These are phyloP conservation scores for Pterois miles DNA, from an alignment of 2,797 vertebrate species.

Conservation along the genomic window DNA sequence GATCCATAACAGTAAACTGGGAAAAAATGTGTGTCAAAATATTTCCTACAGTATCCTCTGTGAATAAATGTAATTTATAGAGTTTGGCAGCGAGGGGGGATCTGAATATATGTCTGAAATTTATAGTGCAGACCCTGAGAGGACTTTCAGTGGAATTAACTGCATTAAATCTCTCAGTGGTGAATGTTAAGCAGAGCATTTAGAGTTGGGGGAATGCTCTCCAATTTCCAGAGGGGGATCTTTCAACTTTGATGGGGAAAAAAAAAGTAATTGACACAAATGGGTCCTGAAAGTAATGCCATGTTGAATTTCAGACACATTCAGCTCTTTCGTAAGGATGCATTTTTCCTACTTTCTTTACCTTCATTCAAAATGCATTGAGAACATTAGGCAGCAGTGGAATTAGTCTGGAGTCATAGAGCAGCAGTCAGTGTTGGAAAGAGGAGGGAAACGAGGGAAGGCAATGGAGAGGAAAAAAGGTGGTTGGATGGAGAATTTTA, in stretches of 20 bases:
- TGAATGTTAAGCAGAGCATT: slow-evolving; percentile 5
- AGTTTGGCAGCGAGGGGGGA: background rate
- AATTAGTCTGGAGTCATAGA: slow-evolving; percentile 25
- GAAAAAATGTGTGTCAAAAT: background rate
- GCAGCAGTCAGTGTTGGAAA: slow-evolving; percentile 1
- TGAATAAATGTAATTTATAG: slow-evolving; percentile 30
- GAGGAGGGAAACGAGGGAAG: background rate
- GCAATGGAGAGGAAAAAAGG: slow-evolving; percentile 25
- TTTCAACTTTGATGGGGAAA: background rate
- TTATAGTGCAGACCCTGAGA: background rate
- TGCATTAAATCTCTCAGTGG: background rate
- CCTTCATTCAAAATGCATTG: background rate
- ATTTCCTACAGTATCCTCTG: slow-evolving; percentile 28
- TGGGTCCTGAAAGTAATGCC: background rate
- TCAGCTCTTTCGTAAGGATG: background rate
- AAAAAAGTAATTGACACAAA: background rate
- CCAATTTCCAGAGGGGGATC: background rate
- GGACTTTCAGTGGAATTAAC: slow-evolving; percentile 28
- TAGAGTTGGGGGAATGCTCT: background rate
- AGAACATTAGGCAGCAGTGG: background rate
- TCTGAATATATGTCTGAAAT: slow-evolving; percentile 23
- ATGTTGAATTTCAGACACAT: background rate
- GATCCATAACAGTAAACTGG: slow-evolving; percentile 13
- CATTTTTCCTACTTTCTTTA: background rate
- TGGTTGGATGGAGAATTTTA: slow-evolving; percentile 4